Base-by-base conservation (phyloP, 2,797 vertebrate species). In the Manis crassicaudata region DNA sequence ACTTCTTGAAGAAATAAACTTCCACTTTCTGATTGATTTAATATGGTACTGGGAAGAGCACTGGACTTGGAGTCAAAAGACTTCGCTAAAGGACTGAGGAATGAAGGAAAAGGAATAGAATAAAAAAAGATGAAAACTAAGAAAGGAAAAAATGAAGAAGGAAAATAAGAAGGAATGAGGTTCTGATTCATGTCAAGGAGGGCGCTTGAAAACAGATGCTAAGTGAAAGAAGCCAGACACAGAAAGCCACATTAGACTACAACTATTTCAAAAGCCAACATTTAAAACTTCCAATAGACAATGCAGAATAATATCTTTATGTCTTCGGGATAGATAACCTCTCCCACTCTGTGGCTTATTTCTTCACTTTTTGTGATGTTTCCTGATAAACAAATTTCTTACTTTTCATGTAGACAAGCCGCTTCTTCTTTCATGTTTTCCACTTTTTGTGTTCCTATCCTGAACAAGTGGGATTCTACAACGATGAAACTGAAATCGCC, bases 201-300 rank as follows among this genome's bases (percentile, higher is more conserved):
- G 68, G 67, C 68, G 32, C 50, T 25, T 27, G 65, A 87, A 87
- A 93, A 70, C 63, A 79, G 73, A 79, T 5, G 25, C 40, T 52
- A 87, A 62, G 60, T 32, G 10, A 75, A 67, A 89, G 86, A 83
- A 76, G 77, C 46, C 50, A 94, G 60, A 83, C 63, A 70, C 63
- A 70, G 73, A 87, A 92, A 20, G 52, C 60, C 86, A 40, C 11
- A 50, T 46, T 46, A 46, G 46, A 46, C 46, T 46, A 46, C 46
- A 86, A 56, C 52, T 21, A 86, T 67, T 90, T 90, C 60, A 73
- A 93, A 90, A 90, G 40, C 27, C 81, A 90, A 86, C 37, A 80
- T 50, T 93, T 81, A 86, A 86, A 86, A 93, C 56, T 88, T 83
- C 58, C 25, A 93, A 46, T 37, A 89, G 58, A 84, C 32, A 83